phyloP scores from a whole-genome alignment of 2,888 invertebrate species.

The Synanthedon myopaeformis region DNA sequence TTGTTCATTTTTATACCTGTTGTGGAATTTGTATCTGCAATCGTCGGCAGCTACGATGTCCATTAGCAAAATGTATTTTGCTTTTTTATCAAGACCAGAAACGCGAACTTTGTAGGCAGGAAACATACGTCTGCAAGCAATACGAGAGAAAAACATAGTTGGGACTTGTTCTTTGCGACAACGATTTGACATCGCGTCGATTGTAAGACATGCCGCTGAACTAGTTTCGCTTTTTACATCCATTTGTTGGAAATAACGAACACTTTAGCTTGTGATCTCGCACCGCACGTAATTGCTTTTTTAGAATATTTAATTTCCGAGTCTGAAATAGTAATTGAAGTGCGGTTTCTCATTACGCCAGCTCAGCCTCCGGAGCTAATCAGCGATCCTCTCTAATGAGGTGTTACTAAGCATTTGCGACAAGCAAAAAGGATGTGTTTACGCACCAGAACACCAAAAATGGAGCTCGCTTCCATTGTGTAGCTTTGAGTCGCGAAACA shows the following conservation, averaged over 20 bases:
- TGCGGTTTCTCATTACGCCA: conserved; percentile 2
- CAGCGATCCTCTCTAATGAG: conserved; percentile 24
- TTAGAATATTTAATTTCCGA: conserved; percentile 3
- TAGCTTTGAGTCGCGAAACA: conserved; percentile 22
- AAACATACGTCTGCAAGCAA: conserved; percentile 94
- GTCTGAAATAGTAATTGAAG: conserved; percentile 6
- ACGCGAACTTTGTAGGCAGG: conserved; percentile 97
- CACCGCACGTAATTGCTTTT: conserved; percentile 19
- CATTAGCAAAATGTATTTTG: conserved; percentile 97
- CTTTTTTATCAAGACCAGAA: conserved; percentile 95
- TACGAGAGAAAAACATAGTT: conserved; percentile 67
- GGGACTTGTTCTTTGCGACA: conserved; percentile 61
- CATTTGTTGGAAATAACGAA: conserved; percentile 29
- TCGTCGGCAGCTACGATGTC: conserved; percentile 97
- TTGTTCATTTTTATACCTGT: conserved; percentile 76
- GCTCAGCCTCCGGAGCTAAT: conserved; percentile 17
- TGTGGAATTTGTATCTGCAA: conserved; percentile 95
- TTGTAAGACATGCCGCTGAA: conserved; percentile 58
- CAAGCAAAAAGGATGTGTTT: conserved; percentile 41
- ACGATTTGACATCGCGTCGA: conserved; percentile 65
- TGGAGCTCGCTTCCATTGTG: conserved; percentile 43
- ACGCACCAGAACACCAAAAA: conserved; percentile 41
- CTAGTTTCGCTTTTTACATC: conserved; percentile 53
- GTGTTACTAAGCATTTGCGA: conserved; percentile 46
- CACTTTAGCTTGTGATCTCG: conserved; percentile 63